Percentiles rank a stretch among this genome's conserved stretches.
Evolutionary conservation across 1,140 invertebrate species (phyloP).

Genomic region (Drosophila parvula): DNA sequence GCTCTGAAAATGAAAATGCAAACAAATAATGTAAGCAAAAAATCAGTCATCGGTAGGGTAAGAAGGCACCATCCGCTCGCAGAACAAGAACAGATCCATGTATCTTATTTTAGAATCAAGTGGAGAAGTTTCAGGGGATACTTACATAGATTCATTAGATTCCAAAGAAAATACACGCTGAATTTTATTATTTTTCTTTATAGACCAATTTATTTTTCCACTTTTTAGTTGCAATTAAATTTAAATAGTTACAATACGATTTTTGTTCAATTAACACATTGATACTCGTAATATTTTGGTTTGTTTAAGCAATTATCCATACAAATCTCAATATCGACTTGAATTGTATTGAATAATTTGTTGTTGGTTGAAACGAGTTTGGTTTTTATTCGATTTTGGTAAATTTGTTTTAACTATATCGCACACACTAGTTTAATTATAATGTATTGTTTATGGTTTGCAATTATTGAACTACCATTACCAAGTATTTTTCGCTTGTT

Average conservation of each 20-base stretch:
- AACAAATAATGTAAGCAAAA: too few species aligned
- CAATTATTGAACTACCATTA: constrained; percentile 69
- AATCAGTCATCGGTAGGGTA: too few species aligned
- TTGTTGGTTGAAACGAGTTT: constrained; percentile 59
- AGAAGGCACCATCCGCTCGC: too few species aligned
- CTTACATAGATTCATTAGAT: too few species aligned
- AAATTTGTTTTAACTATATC: constrained; percentile 70
- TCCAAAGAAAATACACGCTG: background rate
- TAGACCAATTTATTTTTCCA: constrained; percentile 71
- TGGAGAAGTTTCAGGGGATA: too few species aligned
- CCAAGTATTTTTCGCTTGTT: constrained; percentile 47
- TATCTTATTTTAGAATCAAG: too few species aligned
- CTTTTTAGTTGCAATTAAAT: constrained; percentile 59
- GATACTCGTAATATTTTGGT: constrained; percentile 54
- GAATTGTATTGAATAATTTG: constrained; percentile 65
- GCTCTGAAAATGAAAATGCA: too few species aligned
- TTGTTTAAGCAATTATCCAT: constrained; percentile 68
- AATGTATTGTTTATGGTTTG: constrained; percentile 34
- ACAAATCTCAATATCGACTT: constrained; percentile 61
- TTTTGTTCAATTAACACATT: constrained; percentile 57
- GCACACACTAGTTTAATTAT: constrained; percentile 63
- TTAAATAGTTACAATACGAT: constrained; percentile 64
- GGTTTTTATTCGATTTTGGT: constrained; percentile 36
- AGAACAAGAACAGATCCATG: too few species aligned
- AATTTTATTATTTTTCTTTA: constrained; percentile 43